Evolutionary conservation across 2,113 vertebrate genomes (phyloP).

Genomic region (Stigmatopora nigra): DNA sequence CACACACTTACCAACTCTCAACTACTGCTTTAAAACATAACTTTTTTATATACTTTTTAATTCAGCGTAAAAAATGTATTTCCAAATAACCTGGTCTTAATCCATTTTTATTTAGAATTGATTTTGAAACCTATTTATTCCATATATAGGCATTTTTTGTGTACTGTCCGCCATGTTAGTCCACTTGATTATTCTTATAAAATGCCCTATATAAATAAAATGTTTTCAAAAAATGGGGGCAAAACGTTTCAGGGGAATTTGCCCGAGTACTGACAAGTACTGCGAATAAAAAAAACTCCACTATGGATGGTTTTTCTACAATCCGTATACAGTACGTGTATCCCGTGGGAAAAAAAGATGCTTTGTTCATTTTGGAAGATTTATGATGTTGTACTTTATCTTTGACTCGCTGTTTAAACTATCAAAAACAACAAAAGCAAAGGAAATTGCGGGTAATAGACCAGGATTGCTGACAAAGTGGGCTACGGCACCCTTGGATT

Average conservation of each 20-base stretch:
- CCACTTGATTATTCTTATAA: too few species aligned
- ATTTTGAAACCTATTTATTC: too few species aligned
- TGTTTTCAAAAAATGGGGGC: conserved; percentile 61
- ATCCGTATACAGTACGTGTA: not conserved
- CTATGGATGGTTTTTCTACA: conserved; percentile 20
- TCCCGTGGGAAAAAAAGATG: conserved; percentile 43
- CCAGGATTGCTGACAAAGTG: not conserved
- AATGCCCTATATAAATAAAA: conserved; percentile 10
- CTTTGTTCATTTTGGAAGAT: conserved; percentile 54
- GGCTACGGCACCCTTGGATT: not conserved
- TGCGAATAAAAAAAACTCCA: conserved; percentile 32
- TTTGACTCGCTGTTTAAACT: conserved; percentile 65
- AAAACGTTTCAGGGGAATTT: conserved; percentile 62
- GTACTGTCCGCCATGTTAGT: too few species aligned
- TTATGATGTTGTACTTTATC: conserved; percentile 63
- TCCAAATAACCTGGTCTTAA: too few species aligned
- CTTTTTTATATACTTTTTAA: too few species aligned
- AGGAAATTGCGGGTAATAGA: not conserved
- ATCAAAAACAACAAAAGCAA: conserved; percentile 26
- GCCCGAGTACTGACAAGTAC: conserved; percentile 47
- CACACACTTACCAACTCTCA: too few species aligned
- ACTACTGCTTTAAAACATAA: too few species aligned
- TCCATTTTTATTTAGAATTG: too few species aligned
- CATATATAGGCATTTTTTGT: too few species aligned
- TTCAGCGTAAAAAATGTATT: too few species aligned